Base-by-base conservation (phyloP, 1,140 invertebrate genomes). In the Halictus rubicundus region DNA sequence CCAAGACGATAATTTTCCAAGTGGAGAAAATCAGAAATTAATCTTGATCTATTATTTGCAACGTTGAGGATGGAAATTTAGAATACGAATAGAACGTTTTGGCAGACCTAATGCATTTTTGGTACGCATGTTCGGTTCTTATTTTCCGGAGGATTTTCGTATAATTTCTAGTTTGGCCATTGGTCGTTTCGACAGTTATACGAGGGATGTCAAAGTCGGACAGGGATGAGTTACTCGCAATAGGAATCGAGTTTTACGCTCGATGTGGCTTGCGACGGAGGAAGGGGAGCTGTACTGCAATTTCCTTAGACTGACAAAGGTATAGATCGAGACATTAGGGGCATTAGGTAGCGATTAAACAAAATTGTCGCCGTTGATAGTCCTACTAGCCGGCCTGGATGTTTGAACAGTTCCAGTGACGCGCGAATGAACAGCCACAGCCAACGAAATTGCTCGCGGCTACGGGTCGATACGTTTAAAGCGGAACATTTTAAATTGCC, bases 321-420 rank as follows among this genome's bases (percentile, higher is more conserved):
- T 75, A 75, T 85, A 70, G 70, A 68, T 69, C 52, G 83, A 57
- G 37, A 86, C 83, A 85, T 86, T 86, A 85, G 83, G 63, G 71
- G 63, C 80, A 79, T 86, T 82, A 85, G 72, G 70, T 61, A 64
- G 61, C 80, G 72, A 86, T 85, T 86, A 86, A 86, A 85, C 80
- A 85, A 86, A 85, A 83, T 79, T 69, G 73, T 81, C 82, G 65
- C 59, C 78, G 69, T 71, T 75, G 77, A 80, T 73, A 27, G 65
- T 66, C 70, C 77, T 64, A 32, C 61, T 78, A 42, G 68, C 59
- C 59, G 75, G 49, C 7, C 25, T 46, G 42, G 16, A 65, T 79
- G 78, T 73, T 74, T 73, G 63, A 74, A 73, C 61, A 68, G 49
- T 16, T 32, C 49, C 32, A 25, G 23, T 60, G 63, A 68, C 60